Base-by-base conservation (phyloP, 2,113 vertebrate species). In the Cygnus buccinator region DNA sequence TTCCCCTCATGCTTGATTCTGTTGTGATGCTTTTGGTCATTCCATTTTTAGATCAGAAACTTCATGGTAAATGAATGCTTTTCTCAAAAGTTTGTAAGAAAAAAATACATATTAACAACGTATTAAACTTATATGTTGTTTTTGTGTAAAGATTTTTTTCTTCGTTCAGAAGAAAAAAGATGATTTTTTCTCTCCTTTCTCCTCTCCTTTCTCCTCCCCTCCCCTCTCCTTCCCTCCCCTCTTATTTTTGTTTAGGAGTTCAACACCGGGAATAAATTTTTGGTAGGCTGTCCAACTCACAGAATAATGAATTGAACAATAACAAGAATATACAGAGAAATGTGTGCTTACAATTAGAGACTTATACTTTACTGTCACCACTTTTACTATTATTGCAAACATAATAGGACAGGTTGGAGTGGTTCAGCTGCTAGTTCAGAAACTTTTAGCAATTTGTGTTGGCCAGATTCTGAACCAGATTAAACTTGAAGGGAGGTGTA, bases 101-200 rank as follows among this genome's bases (percentile, higher is more conserved):
- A 96, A 97, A 96, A 95, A 87, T 91, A 50, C 74, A 91, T 89
- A 29, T 92, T 94, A 79, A 91, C 93, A 95, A 93, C 94, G 97
- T 96, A 97, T 95, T 97, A 28, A 71, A 96, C 92, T 94, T 10
- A 84, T 91, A 96, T 97, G 94, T 97, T 97, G 88, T 96, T 97
- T 94, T 80, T 50, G 7, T 95, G 68, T 94, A 54, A 92, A 93
- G 75, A 68, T 94, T 96, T 96, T 95, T 96, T 95, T 89, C 77
- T 92, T 95, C 74, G 95, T 90, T 77, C 25, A 9, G n/a, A 14
- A 43, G 43, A 43, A 43, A 43, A 43, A 43, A 43, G 39, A 39
- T 39, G 39, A 15, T 43, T 14, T 43, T 43, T 43, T 43, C 14
- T 43, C 39, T 39, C 39, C 39, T 10, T 10, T 39, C 39, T 39